These are phyloP conservation scores for Drosophila barbarae DNA, from an alignment of 2,888 invertebrate genomes.

Conservation along the genomic window DNA sequence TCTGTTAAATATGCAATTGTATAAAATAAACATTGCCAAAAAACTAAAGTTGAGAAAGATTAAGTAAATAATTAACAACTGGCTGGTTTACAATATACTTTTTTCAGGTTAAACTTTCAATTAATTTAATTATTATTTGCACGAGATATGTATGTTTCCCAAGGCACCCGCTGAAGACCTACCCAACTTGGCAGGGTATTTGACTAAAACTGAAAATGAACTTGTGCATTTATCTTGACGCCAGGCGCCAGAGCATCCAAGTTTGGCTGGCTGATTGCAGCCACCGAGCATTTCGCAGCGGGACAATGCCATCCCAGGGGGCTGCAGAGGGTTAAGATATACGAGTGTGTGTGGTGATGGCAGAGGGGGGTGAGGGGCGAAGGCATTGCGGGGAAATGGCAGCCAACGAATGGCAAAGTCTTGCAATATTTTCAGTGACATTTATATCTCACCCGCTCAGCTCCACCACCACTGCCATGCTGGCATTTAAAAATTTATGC, in stretches of 20 bases:
- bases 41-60: not conserved
- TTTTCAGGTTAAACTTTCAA: not conserved
- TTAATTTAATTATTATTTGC: not conserved
- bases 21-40: not conserved
- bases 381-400: not conserved
- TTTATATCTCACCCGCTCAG: conserved; percentile 60
- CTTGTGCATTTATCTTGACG: conserved; percentile 75
- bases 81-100: too few relatives aligned
- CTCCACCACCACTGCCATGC: not conserved
- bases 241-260: conserved; percentile 52
- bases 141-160: not conserved
- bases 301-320: conserved; percentile 32
- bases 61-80: not conserved
- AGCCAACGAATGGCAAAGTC: conserved; percentile 40
- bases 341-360: conserved; percentile 8
- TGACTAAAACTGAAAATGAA: conserved; percentile 64
- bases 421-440: conserved; percentile 71
- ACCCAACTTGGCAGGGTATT: conserved; percentile 17
- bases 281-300: conserved; percentile 45
- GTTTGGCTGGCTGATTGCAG: conserved; percentile 68
- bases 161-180: not conserved
- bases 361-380: too few relatives aligned
- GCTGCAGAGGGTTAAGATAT: conserved; percentile 20
- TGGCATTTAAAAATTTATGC: conserved; percentile 74
- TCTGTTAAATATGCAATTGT: too few relatives aligned